phyloP scores from a whole-genome alignment of 2,113 vertebrate species.

The Brienomyrus brachyistius region DNA sequence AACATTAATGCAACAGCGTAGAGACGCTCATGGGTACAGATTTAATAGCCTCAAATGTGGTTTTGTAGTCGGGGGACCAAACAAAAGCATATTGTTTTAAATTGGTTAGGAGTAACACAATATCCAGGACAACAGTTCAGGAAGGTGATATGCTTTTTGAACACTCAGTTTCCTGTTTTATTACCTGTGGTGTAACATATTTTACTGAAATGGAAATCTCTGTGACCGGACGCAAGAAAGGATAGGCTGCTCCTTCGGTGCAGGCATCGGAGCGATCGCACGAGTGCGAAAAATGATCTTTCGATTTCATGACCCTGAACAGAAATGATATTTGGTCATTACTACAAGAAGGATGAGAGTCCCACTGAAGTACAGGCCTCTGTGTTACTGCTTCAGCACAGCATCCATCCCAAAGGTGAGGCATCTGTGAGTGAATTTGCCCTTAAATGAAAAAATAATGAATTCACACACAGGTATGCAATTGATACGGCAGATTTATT shows the following conservation, averaged over 20 bases:
- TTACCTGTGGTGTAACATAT: background rate
- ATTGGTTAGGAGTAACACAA: background rate
- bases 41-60: background rate
- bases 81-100: background rate
- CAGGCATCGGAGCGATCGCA: background rate
- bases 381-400: background rate
- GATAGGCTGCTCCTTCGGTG: background rate
- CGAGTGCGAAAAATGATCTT: background rate
- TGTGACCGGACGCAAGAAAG: background rate
- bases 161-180: background rate
- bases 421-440: background rate
- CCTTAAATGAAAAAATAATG: background rate
- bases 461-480: background rate
- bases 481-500: background rate
- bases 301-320: background rate
- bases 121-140: background rate
- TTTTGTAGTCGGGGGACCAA: background rate
- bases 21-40: background rate
- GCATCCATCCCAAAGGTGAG: background rate
- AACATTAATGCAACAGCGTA: background rate
- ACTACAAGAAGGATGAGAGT: background rate
- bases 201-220: background rate
- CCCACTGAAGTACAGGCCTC: background rate
- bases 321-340: background rate
- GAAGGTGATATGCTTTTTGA: background rate